Evolutionary conservation across 2,888 invertebrate genomes (phyloP).

Genomic region (Andrena bucephala): DNA sequence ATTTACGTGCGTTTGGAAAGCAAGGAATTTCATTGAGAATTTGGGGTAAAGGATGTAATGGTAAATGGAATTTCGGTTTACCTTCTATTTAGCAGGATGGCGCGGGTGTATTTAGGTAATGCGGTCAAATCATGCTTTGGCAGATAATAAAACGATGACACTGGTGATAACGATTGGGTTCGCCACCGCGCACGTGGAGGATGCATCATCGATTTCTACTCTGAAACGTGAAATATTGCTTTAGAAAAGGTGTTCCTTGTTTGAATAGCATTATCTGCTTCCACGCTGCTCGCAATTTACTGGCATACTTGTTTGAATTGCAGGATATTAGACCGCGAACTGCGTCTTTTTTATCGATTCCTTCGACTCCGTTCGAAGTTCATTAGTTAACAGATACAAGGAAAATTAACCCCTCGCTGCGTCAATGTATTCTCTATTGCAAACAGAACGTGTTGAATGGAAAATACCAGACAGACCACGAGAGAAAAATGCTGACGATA

Average conservation of each 20-base stretch:
- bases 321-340: not conserved
- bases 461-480: too few species aligned
- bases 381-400: not conserved
- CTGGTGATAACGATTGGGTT: conserved; percentile 15
- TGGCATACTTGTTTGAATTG: not conserved
- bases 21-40: not conserved
- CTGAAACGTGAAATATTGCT: conserved; percentile 31
- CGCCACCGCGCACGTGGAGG: not conserved
- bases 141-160: conserved; percentile 34
- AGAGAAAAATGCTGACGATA: too few species aligned
- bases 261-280: conserved; percentile 19
- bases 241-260: conserved; percentile 15
- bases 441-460: too few species aligned
- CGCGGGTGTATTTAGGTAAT: not conserved
- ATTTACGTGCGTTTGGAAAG: not conserved
- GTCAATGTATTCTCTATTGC: not conserved
- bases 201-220: conserved; percentile 38
- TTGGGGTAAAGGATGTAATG: not conserved
- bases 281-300: conserved; percentile 7
- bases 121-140: not conserved
- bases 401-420: not conserved
- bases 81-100: not conserved
- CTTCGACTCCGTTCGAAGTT: not conserved
- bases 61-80: conserved; percentile 5
- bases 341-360: not conserved